Evolutionary conservation across 2,797 vertebrate genomes (phyloP).

Genomic region (Acipenser transmontanus): DNA sequence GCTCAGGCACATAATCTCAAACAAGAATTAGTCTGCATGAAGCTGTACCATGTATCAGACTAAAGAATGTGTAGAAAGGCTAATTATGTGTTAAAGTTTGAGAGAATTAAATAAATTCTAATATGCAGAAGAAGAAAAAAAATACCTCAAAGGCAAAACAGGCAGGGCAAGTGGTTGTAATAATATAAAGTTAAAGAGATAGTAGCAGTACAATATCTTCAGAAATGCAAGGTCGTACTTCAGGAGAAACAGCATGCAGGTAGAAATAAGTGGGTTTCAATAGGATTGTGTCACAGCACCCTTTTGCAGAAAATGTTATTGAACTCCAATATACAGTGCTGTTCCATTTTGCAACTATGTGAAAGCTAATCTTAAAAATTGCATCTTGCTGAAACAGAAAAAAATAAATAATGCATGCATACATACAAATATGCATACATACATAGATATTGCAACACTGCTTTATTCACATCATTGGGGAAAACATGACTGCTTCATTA

Average conservation of each 20-base stretch:
- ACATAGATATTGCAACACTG: no score
- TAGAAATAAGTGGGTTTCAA: no score
- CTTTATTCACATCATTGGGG: no score
- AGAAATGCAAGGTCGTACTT: constrained; percentile 6
- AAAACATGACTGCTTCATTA: no score
- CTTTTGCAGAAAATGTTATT: no score
- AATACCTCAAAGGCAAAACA: not conserved
- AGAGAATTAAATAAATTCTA: constrained; percentile 1
- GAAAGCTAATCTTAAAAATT: no score
- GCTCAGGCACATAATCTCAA: constrained; percentile 20
- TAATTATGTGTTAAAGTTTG: not conserved
- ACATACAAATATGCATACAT: no score
- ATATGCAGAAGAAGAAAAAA: not conserved
- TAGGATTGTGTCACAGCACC: no score
- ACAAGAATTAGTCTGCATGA: constrained; percentile 4
- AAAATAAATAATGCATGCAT: no score
- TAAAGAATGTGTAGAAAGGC: not conserved
- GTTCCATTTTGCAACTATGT: no score
- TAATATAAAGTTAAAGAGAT: constrained; percentile 1
- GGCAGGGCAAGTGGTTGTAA: not conserved
- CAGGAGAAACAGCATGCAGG: constrained; percentile 3
- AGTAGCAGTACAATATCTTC: constrained; percentile 12
- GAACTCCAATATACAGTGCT: no score
- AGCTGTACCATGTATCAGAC: not conserved
- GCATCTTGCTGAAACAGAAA: no score